These are phyloP conservation scores for Carassius carassius DNA, from an alignment of 2,113 vertebrate species.

Conservation along the genomic window DNA sequence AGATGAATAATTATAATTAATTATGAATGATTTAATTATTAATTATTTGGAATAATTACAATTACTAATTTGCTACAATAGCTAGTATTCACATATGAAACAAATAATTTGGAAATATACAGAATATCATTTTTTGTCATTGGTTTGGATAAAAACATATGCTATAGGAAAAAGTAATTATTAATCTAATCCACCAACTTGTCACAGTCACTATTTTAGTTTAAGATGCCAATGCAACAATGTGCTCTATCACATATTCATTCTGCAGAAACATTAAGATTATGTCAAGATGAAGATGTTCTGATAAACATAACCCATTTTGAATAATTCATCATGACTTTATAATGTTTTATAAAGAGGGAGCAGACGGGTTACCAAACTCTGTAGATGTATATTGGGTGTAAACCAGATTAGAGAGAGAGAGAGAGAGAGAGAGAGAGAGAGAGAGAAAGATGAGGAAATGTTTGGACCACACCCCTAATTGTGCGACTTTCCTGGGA, in stretches of 20 bases:
- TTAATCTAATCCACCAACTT: background rate
- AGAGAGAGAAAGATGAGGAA: conserved; percentile 22
- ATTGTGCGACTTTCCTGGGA: background rate
- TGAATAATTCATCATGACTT: background rate
- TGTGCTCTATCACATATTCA: background rate
- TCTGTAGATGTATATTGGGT: conserved; percentile 14
- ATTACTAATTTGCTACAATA: no score
- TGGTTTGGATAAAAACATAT: background rate
- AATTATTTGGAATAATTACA: no score
- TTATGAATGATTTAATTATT: background rate
- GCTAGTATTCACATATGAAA: background rate
- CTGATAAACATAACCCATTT: background rate
- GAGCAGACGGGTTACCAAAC: conserved; percentile 4
- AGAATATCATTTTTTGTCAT: background rate
- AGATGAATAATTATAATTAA: no score
- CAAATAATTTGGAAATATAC: background rate
- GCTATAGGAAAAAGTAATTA: background rate
- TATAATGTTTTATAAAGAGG: background rate
- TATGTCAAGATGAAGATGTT: background rate
- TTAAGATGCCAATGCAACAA: background rate
- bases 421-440: no score
- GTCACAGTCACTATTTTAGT: background rate
- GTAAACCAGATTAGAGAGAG: background rate
- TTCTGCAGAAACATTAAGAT: background rate
- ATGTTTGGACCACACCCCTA: background rate